phyloP scores from a whole-genome alignment of 23 tunicate species.

The Ascidia mentula region DNA sequence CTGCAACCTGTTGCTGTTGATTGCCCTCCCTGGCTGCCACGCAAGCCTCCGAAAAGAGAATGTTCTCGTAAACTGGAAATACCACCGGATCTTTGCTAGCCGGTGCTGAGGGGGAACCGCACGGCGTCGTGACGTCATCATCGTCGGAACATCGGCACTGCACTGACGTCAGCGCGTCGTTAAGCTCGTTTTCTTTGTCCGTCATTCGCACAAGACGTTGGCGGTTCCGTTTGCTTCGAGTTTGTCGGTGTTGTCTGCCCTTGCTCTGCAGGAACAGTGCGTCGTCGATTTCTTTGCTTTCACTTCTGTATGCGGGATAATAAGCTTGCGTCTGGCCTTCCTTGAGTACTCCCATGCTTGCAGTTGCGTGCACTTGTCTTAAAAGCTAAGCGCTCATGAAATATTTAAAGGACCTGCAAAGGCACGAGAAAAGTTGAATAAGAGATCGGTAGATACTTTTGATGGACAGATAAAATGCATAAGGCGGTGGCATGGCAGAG shows the following conservation, averaged over 20 bases:
- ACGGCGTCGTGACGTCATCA: no score
- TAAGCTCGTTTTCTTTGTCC: background rate
- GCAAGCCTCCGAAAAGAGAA: slow-evolving; percentile 8
- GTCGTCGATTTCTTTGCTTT: background rate
- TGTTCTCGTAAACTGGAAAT: background rate
- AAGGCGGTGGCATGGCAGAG: background rate
- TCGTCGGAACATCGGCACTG: background rate
- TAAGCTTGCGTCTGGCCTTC: background rate
- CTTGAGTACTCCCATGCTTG: slow-evolving; percentile 8
- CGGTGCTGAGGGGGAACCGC: background rate
- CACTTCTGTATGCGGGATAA: background rate
- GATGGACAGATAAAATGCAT: background rate
- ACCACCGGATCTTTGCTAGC: background rate
- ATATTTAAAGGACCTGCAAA: background rate
- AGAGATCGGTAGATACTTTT: background rate
- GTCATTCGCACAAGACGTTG: background rate
- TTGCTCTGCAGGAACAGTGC: background rate
- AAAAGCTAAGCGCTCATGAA: slow-evolving; percentile 4
- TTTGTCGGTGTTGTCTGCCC: no score
- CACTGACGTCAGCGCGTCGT: slow-evolving; percentile 3
- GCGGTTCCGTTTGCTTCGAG: background rate
- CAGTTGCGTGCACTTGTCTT: slow-evolving; percentile 6
- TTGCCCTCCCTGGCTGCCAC: background rate
- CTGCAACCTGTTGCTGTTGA: background rate
- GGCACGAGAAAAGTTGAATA: background rate